These are phyloP conservation scores for Eutolmus rufibarbis DNA, from an alignment of 2,888 invertebrate genomes.

Conservation along the genomic window DNA sequence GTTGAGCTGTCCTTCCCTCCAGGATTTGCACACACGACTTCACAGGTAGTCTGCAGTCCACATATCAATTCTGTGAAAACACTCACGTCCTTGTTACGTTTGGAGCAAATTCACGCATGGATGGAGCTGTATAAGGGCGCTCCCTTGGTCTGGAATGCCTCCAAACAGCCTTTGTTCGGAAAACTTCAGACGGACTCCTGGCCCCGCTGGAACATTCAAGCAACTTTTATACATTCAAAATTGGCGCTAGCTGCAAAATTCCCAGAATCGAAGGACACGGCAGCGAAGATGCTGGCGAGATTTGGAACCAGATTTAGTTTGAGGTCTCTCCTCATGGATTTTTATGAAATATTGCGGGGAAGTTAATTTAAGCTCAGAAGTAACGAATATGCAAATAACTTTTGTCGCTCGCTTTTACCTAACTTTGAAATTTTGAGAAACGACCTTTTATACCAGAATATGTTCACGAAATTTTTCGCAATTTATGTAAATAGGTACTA, in stretches of 20 bases:
- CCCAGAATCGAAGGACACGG: not conserved
- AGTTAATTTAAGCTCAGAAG: too few species aligned
- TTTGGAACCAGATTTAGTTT: too few species aligned
- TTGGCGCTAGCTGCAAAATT: not conserved
- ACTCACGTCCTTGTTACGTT: conserved; percentile 11
- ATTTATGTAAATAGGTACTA: too few species aligned
- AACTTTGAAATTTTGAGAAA: too few species aligned
- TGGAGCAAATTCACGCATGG: conserved; percentile 29
- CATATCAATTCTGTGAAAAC: conserved; percentile 9
- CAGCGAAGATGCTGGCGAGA: not conserved
- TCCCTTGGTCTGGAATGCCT: not conserved
- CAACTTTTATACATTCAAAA: not conserved
- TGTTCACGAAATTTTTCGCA: too few species aligned
- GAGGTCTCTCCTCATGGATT: too few species aligned
- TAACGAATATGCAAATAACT: too few species aligned
- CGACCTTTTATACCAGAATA: too few species aligned
- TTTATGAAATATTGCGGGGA: too few species aligned
- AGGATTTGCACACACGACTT: conserved; percentile 35
- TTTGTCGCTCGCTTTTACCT: too few species aligned
- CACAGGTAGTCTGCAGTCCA: conserved; percentile 21
- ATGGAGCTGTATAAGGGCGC: not conserved
- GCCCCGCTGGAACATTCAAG: not conserved
- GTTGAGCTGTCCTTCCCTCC: not conserved
- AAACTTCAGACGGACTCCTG: not conserved
- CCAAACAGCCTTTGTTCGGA: conserved; percentile 3